Base-by-base conservation (phyloP, 2,113 vertebrate genomes). In the Python bivittatus region DNA sequence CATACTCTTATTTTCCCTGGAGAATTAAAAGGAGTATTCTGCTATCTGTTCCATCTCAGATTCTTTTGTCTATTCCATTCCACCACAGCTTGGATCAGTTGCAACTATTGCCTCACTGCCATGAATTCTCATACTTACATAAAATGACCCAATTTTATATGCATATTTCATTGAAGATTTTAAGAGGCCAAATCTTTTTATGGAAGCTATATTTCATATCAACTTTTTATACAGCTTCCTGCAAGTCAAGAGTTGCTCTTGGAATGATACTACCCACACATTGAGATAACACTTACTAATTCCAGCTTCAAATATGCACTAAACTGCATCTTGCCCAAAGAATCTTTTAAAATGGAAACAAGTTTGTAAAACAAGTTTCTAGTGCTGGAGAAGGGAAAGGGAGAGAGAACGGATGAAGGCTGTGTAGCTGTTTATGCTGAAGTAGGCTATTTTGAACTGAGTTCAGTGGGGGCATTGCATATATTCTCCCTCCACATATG, bases 261-360 rank as follows among this genome's bases (percentile, higher is more conserved):
- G 90, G 94, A 94, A 94, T 93, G 93, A 94, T 61, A 83, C 92
- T 96, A 54, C 94, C 94, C 94, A 92, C 90, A 93, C 94, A 92
- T 89, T 95, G 93, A 94, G 93, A 94, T 89, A 90, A 94, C 90
- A 88, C 93, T 94, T 94, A 91, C 0, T 72, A 2, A 6, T 86
- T 90, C 90, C 92, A 96, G 72, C 93, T 96, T 94, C 93, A 93
- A 90, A 92, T 86, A 94, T 89, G 64, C 44, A 27, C 33, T 54
- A 93, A 94, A 86, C 94, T n/a, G n/a, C n/a, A n/a, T n/a, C n/a
- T 52, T 94, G 94, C 23, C 79, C 96, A 94, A 20, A 83, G 91
- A 90, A 95, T 91, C 88, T 42, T 96, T 95, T 91, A 90, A 92
- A 91, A 92, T 58, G 72, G 90, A 92, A 91, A 27, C 68, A 6